Conservation (phyloP, 2,888 invertebrate genomes). For the Masnerella sp. region DNA sequence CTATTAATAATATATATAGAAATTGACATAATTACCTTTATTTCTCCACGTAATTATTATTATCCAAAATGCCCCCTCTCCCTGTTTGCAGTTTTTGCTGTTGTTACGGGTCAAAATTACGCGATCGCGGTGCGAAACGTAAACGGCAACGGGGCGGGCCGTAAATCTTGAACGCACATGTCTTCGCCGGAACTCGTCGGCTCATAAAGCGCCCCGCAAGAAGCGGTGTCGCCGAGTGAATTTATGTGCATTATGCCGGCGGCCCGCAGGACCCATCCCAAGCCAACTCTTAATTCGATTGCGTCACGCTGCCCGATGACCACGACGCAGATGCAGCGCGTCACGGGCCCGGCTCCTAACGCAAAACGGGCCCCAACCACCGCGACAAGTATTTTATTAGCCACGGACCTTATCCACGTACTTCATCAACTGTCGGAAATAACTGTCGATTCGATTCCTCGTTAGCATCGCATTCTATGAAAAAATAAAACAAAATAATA, state of each 20-base stretch:
- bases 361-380: slow-evolving; percentile 6
- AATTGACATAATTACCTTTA: no score
- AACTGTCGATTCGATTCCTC: slow-evolving; percentile 31
- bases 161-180: slow-evolving; percentile 46
- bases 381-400: slow-evolving; percentile 38
- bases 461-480: slow-evolving; percentile 5
- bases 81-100: no score
- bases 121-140: no score
- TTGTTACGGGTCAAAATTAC: no score
- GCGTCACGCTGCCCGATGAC: slow-evolving; percentile 42
- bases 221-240: slow-evolving; percentile 43
- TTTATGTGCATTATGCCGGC: slow-evolving; percentile 58
- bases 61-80: no score
- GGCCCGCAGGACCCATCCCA: slow-evolving; percentile 16
- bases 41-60: no score
- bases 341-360: slow-evolving; percentile 7
- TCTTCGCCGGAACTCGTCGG: slow-evolving; percentile 39
- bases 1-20: no score
- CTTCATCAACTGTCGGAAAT: slow-evolving; percentile 24
- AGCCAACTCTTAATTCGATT: slow-evolving; percentile 36
- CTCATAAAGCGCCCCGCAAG: slow-evolving; percentile 38
- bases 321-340: slow-evolving; percentile 39
- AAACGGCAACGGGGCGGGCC: slow-evolving; percentile 9
- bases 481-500: no score
- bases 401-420: no score